Evolutionary conservation across 2,113 vertebrate species (phyloP).

Genomic region (Spermophilus dauricus): DNA sequence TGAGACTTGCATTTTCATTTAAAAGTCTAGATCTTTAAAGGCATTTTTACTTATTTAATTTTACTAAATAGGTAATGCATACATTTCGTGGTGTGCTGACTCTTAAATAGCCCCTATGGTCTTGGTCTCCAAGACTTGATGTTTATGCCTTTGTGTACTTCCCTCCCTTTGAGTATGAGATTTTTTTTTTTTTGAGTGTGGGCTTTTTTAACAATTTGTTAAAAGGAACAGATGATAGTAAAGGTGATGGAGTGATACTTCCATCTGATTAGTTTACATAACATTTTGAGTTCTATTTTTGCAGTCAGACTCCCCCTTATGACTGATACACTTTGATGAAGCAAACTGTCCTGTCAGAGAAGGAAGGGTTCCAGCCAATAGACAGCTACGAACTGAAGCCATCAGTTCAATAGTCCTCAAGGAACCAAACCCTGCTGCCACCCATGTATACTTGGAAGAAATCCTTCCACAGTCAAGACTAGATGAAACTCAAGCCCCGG

Average conservation of each 20-base stretch:
- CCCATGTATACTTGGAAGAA: not conserved
- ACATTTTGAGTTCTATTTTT: not conserved
- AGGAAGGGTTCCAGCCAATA: not conserved
- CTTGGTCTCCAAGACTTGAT: not conserved
- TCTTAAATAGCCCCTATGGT: not conserved
- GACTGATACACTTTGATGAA: not conserved
- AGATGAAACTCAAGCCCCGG: not conserved
- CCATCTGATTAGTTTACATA: not conserved
- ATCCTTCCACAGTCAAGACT: not conserved
- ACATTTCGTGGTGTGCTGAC: not conserved
- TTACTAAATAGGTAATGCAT: not conserved
- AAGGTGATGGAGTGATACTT: not conserved
- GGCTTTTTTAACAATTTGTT: not conserved
- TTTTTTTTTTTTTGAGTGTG: no score
- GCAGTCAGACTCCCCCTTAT: not conserved
- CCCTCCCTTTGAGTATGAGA: not conserved
- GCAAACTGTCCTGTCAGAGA: not conserved
- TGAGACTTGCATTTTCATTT: not conserved
- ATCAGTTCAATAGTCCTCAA: not conserved
- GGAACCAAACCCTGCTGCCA: not conserved
- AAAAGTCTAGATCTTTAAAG: not conserved
- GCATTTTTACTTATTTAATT: conserved; percentile 2
- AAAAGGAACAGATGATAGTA: not conserved
- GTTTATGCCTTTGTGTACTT: not conserved
- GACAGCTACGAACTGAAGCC: not conserved